Base-by-base conservation (phyloP, 2,797 vertebrate species). In the Anolis apletophallus region DNA sequence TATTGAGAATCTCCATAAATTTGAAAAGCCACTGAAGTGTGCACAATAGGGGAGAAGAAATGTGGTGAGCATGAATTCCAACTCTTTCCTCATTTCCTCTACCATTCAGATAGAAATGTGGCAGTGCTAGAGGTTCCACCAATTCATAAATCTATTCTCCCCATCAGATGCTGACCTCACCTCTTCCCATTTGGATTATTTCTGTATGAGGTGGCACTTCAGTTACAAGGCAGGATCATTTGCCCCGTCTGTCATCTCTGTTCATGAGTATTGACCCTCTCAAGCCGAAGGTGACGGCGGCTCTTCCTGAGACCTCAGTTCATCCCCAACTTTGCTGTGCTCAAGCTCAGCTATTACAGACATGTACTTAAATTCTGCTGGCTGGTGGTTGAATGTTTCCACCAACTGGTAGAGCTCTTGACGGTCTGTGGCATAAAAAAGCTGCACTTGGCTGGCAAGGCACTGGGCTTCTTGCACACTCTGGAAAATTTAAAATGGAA, bases 361-460 rank as follows among this genome's bases (percentile, higher is more conserved):
- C 98, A 98, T 98, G 91, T 99, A 98, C 87, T 97, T 98, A 92
- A 99, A 99, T 61, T 98, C 97, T 1, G 89, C 93, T 0, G 98
- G 97, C 84, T 92, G 94, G 94, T 98, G 97, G 97, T 99, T 99
- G 91, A 99, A 99, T 0, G 93, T 96, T 95, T 99, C 98, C 85
- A 99, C 98, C 92, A 99, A 79, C 14, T 88, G 92, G 0, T 96
- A 98, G 67, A 96, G 97, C 95, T 98, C 96, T 0, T 96, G 95
- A 87, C 95, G 94, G 87, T 97, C 96, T 0, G 97, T 96, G 12
- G 97, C 97, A n/a, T 99, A 99, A 96, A 99, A 99, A n/a, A 99
- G 97, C 94, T 99, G 98, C 91, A 98, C 98, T 95, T 99, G 98
- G 96, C 96, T 99, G 75, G 98, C 98, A 89, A 99, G 95, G 91